These are phyloP conservation scores for Holacanthella duospinosa DNA, from an alignment of 2,888 invertebrate species.

Conservation along the genomic window DNA sequence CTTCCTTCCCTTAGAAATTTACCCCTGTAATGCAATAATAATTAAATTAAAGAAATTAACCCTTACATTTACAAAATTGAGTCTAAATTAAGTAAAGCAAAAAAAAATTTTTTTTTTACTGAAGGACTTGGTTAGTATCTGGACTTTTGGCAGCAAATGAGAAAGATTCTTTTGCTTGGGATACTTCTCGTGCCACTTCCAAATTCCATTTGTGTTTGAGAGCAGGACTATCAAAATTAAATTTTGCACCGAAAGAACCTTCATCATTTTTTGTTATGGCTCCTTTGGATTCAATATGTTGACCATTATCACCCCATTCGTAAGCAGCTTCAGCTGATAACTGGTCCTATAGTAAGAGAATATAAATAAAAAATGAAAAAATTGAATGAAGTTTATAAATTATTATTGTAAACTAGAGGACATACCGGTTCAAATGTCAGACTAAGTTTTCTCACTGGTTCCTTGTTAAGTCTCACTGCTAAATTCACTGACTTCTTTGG, in stretches of 20 bases:
- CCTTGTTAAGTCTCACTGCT: background rate
- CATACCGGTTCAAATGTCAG: no score
- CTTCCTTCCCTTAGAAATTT: background rate
- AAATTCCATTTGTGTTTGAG: background rate
- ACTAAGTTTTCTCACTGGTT: background rate
- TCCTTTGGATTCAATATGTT: background rate
- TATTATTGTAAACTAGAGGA: no score
- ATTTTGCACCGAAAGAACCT: background rate
- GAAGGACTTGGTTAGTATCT: background rate
- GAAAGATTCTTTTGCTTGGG: background rate
- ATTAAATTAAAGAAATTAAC: background rate
- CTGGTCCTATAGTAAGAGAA: no score
- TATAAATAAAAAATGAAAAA: no score
- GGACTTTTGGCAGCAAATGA: background rate
- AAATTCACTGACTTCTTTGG: background rate
- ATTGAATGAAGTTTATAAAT: no score
- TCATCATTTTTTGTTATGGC: background rate
- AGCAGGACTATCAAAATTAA: background rate
- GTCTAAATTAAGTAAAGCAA: no score
- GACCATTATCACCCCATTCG: background rate
- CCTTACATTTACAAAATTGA: no score
- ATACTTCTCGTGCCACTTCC: background rate
- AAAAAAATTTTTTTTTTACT: background rate
- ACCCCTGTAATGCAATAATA: background rate
- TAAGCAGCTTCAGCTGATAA: background rate